A percentile compares a stretch with the other conserved stretches of the same genome.
These are phyloP conservation scores for Polymixis lichenea DNA, from an alignment of 2,888 invertebrate genomes.

Conservation along the genomic window DNA sequence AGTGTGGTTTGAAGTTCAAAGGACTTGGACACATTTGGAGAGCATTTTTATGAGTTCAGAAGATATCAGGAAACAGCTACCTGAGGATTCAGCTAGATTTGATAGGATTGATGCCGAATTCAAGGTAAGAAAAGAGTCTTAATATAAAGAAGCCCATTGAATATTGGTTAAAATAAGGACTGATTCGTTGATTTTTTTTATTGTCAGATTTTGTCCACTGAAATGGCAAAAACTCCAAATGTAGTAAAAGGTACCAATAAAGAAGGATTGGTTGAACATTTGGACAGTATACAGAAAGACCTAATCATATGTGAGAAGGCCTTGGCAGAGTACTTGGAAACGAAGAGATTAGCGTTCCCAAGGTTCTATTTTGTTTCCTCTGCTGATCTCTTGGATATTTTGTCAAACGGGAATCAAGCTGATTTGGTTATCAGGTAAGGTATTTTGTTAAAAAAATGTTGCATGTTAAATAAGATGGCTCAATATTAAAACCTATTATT, in stretches of 20 bases:
- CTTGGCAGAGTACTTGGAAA: conserved; percentile 98
- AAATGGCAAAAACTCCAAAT: conserved; percentile 95
- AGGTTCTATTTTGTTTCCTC: conserved; percentile 99
- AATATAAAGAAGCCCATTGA: not conserved
- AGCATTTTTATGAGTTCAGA: conserved; percentile 99
- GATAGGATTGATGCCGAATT: conserved; percentile 97
- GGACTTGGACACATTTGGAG: conserved; percentile 99
- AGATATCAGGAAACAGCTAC: conserved; percentile 98
- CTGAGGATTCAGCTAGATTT: conserved; percentile 98
- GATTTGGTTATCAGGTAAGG: conserved; percentile 92
- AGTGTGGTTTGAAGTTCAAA: conserved; percentile 98
- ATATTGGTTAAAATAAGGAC: not conserved
- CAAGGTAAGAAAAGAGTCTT: conserved; percentile 89
- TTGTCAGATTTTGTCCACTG: conserved; percentile 92
- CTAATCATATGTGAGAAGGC: conserved; percentile 98
- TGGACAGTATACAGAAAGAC: conserved; percentile 96
- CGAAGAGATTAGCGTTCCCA: conserved; percentile 98
- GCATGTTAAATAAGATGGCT: not conserved
- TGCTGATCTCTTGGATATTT: conserved; percentile 97
- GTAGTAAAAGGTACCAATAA: conserved; percentile 97
- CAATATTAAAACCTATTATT: too few relatives aligned
- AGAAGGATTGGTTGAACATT: conserved; percentile 93
- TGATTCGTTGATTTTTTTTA: not conserved
- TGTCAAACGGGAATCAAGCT: conserved; percentile 99
- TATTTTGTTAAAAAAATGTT: not conserved